Conservation (phyloP, 2,888 invertebrate genomes). For the Noctuana brunneofusca region DNA sequence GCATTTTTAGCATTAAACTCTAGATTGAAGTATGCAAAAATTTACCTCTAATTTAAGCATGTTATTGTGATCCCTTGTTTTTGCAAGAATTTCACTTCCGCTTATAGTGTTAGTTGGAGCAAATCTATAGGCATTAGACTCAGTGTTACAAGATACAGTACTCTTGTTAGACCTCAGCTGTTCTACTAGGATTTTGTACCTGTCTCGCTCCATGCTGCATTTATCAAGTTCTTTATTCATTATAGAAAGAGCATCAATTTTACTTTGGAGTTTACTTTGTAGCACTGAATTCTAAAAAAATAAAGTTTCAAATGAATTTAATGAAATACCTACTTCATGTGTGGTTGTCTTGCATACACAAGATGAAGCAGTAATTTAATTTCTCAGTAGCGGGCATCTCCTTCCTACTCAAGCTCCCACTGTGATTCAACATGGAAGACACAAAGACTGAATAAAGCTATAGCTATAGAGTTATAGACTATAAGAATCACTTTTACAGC, state of each 20-base stretch:
- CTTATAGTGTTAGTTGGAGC: slow-evolving; percentile 74
- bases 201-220: slow-evolving; percentile 90
- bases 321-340: too few species aligned
- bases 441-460: too few species aligned
- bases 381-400: too few species aligned
- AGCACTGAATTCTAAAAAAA: slow-evolving; percentile 82
- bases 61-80: slow-evolving; percentile 83
- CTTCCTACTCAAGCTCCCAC: too few species aligned
- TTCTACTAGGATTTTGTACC: slow-evolving; percentile 91
- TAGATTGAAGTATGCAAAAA: too few species aligned
- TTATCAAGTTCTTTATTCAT: slow-evolving; percentile 90
- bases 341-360: too few species aligned
- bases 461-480: too few species aligned
- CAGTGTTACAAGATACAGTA: slow-evolving; percentile 46
- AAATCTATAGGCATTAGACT: slow-evolving; percentile 54
- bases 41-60: slow-evolving; percentile 78
- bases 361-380: too few species aligned
- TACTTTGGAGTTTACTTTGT: slow-evolving; percentile 89
- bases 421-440: too few species aligned
- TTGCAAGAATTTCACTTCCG: slow-evolving; percentile 82
- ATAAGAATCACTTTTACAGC: too few species aligned
- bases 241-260: slow-evolving; percentile 91
- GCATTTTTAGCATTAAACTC: too few species aligned
- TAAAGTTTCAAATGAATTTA: too few species aligned
- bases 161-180: slow-evolving; percentile 84